Evolutionary conservation across 35 echinoderm and acorn worm species (phyloP).

Genomic region (Patiria miniata): DNA sequence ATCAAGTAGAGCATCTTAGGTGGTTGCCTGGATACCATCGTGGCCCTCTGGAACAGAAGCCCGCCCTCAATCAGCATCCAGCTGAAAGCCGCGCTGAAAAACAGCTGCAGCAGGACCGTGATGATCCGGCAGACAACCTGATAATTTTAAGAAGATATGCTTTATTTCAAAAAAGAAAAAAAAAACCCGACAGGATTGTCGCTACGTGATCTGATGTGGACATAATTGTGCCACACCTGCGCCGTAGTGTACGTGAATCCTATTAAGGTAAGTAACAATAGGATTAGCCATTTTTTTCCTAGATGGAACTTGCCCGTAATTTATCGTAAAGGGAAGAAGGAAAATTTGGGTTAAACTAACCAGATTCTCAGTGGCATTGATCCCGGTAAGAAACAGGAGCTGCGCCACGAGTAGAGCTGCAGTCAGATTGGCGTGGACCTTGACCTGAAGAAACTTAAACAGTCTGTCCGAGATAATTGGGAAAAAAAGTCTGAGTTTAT

Average conservation of each 20-base stretch:
- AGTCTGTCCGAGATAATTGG: too few species aligned
- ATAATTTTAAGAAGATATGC: too few species aligned
- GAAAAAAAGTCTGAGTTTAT: too few species aligned
- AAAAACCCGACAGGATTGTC: too few species aligned
- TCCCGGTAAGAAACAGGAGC: background rate
- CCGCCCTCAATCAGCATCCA: conserved; percentile 23
- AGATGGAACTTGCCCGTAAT: too few species aligned
- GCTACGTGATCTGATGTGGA: too few species aligned
- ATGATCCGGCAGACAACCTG: background rate
- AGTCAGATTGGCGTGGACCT: background rate
- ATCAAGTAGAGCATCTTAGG: background rate
- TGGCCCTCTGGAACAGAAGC: conserved; percentile 12
- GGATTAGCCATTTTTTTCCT: too few species aligned
- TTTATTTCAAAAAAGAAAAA: too few species aligned
- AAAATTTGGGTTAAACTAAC: background rate
- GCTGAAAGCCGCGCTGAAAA: background rate
- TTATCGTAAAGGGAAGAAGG: too few species aligned
- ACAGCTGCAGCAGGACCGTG: conserved; percentile 4
- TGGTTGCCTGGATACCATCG: background rate
- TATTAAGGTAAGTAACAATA: too few species aligned
- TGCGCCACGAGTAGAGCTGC: background rate
- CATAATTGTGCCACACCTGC: too few species aligned
- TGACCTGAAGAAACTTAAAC: conserved; percentile 11
- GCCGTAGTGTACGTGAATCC: too few species aligned
- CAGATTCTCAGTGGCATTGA: background rate